These are phyloP conservation scores for Cnemophilus loriae DNA, from an alignment of 2,113 vertebrate species.

Conservation along the genomic window DNA sequence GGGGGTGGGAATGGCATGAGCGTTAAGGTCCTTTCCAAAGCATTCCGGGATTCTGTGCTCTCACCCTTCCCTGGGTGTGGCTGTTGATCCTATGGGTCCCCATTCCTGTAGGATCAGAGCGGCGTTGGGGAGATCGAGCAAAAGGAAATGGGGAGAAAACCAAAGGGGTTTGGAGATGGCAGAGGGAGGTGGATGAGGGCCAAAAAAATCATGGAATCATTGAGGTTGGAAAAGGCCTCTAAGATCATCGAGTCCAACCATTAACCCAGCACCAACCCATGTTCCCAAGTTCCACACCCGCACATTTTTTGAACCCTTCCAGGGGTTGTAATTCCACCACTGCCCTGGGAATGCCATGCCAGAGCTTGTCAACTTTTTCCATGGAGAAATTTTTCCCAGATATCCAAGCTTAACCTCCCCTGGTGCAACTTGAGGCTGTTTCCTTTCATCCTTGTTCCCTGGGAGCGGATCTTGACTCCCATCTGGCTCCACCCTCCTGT, in stretches of 20 bases:
- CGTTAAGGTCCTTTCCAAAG: not conserved
- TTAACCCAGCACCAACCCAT: not conserved
- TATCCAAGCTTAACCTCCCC: not conserved
- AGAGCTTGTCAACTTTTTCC: not conserved
- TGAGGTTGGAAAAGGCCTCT: not conserved
- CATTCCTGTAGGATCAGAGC: not conserved
- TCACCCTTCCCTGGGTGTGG: not conserved
- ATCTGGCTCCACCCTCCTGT: not conserved
- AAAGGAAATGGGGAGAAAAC: not conserved
- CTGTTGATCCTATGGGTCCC: not conserved
- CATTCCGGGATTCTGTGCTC: not conserved
- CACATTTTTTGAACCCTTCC: not conserved
- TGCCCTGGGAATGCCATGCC: not conserved
- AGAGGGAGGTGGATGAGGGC: not conserved
- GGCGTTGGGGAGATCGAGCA: not conserved
- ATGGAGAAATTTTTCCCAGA: not conserved
- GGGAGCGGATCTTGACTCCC: not conserved
- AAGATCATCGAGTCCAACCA: rapidly evolving
- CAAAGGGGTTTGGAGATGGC: not conserved
- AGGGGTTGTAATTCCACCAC: not conserved
- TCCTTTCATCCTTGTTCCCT: not conserved
- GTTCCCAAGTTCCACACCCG: not conserved
- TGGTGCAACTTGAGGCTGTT: not conserved
- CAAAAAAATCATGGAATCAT: not conserved
- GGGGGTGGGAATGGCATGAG: not conserved